Conservation (phyloP, 2,113 vertebrate genomes). For the Aspiorhynchus laticeps region DNA sequence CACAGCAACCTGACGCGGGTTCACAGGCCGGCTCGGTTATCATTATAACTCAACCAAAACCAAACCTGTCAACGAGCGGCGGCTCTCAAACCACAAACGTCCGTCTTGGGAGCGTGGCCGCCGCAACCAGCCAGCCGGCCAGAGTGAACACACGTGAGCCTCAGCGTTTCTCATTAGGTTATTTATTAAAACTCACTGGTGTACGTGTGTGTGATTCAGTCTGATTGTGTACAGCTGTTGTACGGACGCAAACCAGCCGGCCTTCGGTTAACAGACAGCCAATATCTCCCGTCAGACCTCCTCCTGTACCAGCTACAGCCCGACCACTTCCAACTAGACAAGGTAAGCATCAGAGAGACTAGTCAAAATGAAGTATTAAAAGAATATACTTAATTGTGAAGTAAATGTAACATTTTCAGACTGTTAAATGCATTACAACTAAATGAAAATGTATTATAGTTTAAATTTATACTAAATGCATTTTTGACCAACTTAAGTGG, state of each 20-base stretch:
- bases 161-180: not conserved
- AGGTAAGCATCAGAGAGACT: conserved; percentile 42
- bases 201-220: not conserved
- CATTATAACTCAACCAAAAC: conserved; percentile 13
- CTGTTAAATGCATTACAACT: not conserved
- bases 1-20: not conserved
- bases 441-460: not conserved
- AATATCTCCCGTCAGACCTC: conserved; percentile 44
- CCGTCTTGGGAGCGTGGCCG: not conserved
- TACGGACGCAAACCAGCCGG: conserved; percentile 47
- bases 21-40: not conserved
- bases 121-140: conserved; percentile 46
- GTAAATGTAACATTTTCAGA: not conserved
- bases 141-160: conserved; percentile 67
- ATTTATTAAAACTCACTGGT: not conserved
- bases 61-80: not conserved
- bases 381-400: no score
- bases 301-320: conserved; percentile 25
- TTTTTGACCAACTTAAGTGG: not conserved
- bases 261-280: conserved; percentile 44
- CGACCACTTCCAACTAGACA: conserved; percentile 42
- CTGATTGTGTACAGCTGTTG: conserved; percentile 38
- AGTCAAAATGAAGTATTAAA: no score
- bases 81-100: conserved; percentile 26
- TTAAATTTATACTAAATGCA: not conserved